Evolutionary conservation across 2,888 invertebrate genomes (phyloP), one percentile per base, ranked within the genome.

Genomic region (Dioctria rufipes): DNA sequence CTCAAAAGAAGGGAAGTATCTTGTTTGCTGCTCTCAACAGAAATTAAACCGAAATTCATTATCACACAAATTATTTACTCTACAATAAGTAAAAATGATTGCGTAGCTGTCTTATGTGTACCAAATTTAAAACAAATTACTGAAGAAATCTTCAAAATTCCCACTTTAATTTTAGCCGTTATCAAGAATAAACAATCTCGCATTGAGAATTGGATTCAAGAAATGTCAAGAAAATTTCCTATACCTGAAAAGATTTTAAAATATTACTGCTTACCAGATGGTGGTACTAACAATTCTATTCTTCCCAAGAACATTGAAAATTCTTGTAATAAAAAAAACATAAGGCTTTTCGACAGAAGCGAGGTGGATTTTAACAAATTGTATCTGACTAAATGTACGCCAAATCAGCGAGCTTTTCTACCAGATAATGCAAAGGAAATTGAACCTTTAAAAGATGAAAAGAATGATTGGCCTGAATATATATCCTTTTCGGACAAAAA

Each of bases 11-110:
- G 42, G 3, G 73, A 73, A 43, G 42, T 73, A 0, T 42, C 39
- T 9, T 73, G 73, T 42, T 13, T 73, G 42, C 73, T 73, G 9
- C 40, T 73, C 5, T 73, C 73, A 6, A 39, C 58, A 4, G 73
- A 73, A 11, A 73, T 73, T 42, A 54, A 60, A 43, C 73, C 73
- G 3, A 73, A 73, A 42, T 58, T 58, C 11, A 73, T 73, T 40
- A 13, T 58, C 6, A 60, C 73, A 5, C 58, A 73, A 73, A 60
- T 73, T 13, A 73, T 73, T n/a, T 42, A 40, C 9, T 73, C 58
- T 0, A 11, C 42, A 6, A 73, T 73, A 13, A 73, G 58, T 40
- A 73, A 73, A 8, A 43, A 13, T 13, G 60, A 40, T 13, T 11
- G 3, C 2, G 58, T 73, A 8, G 4, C 58, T 58, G 73, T 73